Conservation (phyloP, 2,113 vertebrate species). For the Prunella himalayana region DNA sequence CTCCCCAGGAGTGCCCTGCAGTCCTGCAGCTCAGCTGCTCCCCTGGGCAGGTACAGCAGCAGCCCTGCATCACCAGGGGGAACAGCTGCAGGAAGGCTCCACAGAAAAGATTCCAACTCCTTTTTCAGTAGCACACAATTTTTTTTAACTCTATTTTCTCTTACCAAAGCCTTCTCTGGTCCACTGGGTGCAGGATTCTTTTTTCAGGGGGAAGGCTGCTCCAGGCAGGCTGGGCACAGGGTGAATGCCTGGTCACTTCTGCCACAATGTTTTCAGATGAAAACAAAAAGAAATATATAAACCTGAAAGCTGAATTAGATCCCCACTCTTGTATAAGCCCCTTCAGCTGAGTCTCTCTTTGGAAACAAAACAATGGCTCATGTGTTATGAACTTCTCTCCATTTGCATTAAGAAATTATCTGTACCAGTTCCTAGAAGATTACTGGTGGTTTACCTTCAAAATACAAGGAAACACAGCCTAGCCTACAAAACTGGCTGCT, state of each 20-base stretch:
- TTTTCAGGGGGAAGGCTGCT: neutral
- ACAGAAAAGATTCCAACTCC: neutral
- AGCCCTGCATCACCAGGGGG: neutral
- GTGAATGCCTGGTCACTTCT: neutral
- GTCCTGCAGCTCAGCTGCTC: neutral
- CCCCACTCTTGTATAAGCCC: neutral
- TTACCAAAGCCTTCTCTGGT: neutral
- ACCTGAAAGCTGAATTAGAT: neutral
- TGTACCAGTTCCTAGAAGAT: neutral
- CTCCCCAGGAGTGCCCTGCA: neutral
- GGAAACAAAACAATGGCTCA: neutral
- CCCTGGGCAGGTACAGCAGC: neutral
- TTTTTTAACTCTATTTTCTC: neutral
- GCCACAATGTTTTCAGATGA: neutral
- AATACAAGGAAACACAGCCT: neutral
- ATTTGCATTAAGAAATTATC: neutral
- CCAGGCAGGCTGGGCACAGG: neutral
- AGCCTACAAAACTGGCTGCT: neutral
- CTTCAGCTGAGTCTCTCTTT: constrained; percentile 7
- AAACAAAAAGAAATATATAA: neutral
- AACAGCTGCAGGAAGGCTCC: neutral
- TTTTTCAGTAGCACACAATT: neutral
- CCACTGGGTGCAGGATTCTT: neutral
- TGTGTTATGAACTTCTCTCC: constrained; percentile 4
- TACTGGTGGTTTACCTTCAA: neutral